These are phyloP conservation scores for Drosophila erecta DNA, from an alignment of 1,140 invertebrate species.

Conservation along the genomic window DNA sequence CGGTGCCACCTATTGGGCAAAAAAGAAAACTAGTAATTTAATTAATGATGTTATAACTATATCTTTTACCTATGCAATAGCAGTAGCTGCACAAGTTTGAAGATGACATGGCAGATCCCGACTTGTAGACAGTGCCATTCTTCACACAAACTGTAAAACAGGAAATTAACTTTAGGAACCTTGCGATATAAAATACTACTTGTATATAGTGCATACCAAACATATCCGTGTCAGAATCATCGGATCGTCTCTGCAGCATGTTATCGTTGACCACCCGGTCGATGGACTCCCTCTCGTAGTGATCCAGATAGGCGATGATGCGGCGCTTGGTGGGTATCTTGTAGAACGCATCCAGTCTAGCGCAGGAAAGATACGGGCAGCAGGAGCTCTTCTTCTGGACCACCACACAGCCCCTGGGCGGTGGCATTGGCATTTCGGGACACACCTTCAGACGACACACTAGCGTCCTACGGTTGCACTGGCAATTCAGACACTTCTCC, in stretches of 20 bases:
- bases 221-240: conserved; percentile 77
- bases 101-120: conserved; percentile 92
- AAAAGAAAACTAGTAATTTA: neutral
- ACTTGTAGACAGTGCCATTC: conserved; percentile 83
- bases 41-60: neutral
- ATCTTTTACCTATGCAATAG: conserved; percentile 89
- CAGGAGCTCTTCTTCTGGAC: conserved; percentile 89
- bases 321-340: conserved; percentile 77
- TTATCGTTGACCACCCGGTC: conserved; percentile 83
- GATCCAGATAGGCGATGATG: conserved; percentile 82
- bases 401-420: conserved; percentile 89
- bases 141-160: conserved; percentile 72
- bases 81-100: conserved; percentile 93
- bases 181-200: neutral
- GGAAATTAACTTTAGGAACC: neutral
- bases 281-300: conserved; percentile 82
- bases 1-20: conserved; percentile 85
- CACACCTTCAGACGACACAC: conserved; percentile 92
- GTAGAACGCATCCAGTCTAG: conserved; percentile 86
- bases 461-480: conserved; percentile 89
- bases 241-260: conserved; percentile 74
- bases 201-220: conserved; percentile 50
- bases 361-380: conserved; percentile 91
- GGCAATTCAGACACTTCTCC: conserved; percentile 92
- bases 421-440: conserved; percentile 89